phyloP scores from a whole-genome alignment of 1,140 invertebrate genomes.

The Capitella teleta region DNA sequence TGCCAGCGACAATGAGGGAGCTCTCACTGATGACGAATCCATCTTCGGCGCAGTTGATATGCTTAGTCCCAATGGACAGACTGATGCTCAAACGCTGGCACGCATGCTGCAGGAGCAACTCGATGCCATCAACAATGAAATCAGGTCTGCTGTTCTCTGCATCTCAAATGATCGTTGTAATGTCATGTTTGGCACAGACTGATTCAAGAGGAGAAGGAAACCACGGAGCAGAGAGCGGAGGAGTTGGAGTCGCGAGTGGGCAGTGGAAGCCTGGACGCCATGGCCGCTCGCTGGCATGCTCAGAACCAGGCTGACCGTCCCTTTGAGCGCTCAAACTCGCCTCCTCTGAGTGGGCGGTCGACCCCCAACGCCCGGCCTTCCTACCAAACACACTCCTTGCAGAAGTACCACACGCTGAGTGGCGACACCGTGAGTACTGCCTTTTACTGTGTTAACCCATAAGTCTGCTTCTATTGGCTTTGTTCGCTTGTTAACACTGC shows the following conservation, averaged over 20 bases:
- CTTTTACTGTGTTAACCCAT: neutral
- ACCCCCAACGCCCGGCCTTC: slow-evolving; percentile 48
- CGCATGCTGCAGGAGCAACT: slow-evolving; percentile 98
- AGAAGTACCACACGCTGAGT: slow-evolving; percentile 72
- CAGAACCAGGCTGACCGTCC: slow-evolving; percentile 18
- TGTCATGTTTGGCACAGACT: slow-evolving; percentile 43
- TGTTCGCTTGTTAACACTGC: neutral
- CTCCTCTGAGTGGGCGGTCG: slow-evolving; percentile 64
- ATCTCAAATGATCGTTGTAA: neutral
- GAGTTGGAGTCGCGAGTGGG: slow-evolving; percentile 93
- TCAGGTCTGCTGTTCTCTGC: slow-evolving; percentile 45
- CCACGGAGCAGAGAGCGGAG: slow-evolving; percentile 82
- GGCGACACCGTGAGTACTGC: neutral
- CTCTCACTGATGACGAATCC: slow-evolving; percentile 53
- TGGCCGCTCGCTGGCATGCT: slow-evolving; percentile 24
- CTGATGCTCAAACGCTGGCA: slow-evolving; percentile 92
- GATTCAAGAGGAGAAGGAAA: slow-evolving; percentile 98
- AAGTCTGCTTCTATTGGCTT: neutral
- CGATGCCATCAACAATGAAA: slow-evolving; percentile 99
- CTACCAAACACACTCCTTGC: slow-evolving; percentile 41
- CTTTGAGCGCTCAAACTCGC: slow-evolving; percentile 56
- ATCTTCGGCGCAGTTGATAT: slow-evolving; percentile 56
- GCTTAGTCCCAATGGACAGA: slow-evolving; percentile 53
- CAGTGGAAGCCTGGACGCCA: slow-evolving; percentile 47
- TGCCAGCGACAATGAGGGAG: slow-evolving; percentile 68